A percentile compares a stretch with the other conserved stretches of the same genome.
Evolutionary conservation across 2,888 invertebrate species (phyloP).

Genomic region (Perizoma affinitatum): DNA sequence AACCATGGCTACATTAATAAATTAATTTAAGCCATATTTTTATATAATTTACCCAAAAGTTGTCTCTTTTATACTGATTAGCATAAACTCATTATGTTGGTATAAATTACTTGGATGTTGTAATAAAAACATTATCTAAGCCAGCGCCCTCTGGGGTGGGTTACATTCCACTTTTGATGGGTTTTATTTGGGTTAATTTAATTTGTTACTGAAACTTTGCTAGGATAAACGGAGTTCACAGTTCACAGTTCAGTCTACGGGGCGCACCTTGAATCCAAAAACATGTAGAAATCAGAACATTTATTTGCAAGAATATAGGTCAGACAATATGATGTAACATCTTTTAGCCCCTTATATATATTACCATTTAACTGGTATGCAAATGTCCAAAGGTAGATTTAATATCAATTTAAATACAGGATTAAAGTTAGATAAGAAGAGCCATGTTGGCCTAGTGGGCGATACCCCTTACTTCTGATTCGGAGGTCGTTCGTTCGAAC

Average conservation of each 20-base stretch:
- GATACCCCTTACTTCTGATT: no score
- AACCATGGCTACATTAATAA: slow-evolving; percentile 28
- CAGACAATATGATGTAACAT: no score
- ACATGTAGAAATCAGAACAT: no score
- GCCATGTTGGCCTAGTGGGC: no score
- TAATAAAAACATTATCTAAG: slow-evolving; percentile 69
- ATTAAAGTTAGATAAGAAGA: no score
- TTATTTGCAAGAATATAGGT: no score
- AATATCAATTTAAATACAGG: no score
- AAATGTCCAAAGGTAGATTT: no score
- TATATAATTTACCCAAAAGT: slow-evolving; percentile 44
- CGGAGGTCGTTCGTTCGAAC: no score
- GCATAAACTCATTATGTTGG: slow-evolving; percentile 72
- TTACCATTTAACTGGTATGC: no score
- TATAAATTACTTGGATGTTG: slow-evolving; percentile 76
- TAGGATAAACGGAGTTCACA: background rate
- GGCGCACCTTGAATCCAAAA: no score
- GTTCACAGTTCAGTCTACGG: background rate
- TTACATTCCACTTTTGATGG: slow-evolving; percentile 35
- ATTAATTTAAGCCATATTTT: slow-evolving; percentile 34
- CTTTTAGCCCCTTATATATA: no score
- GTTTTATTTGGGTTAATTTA: slow-evolving; percentile 42
- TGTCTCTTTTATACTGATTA: slow-evolving; percentile 68
- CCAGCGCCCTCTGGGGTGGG: slow-evolving; percentile 55
- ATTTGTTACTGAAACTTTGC: slow-evolving; percentile 11